A percentile compares a stretch with the other conserved stretches of the same genome.
These are phyloP conservation scores for Idaea dimidiata DNA, from an alignment of 2,888 invertebrate genomes.

Conservation along the genomic window DNA sequence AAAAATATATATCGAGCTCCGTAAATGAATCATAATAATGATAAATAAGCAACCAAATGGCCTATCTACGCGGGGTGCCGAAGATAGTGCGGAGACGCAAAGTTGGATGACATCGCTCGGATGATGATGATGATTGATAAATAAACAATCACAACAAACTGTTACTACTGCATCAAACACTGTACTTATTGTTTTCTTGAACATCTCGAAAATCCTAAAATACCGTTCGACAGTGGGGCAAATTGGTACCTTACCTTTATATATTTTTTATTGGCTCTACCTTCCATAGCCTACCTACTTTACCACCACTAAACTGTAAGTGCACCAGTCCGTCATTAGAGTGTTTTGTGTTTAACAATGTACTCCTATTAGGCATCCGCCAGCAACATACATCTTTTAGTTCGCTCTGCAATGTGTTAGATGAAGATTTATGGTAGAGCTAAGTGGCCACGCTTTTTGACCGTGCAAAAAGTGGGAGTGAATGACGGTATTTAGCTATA, in stretches of 20 bases:
- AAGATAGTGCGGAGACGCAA: too few species aligned
- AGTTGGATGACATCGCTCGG: too few species aligned
- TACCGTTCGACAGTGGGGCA: too few species aligned
- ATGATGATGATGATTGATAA: too few species aligned
- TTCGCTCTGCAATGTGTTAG: slow-evolving; percentile 21
- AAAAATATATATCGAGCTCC: too few species aligned
- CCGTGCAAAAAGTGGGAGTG: slow-evolving; percentile 3
- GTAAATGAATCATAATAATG: too few species aligned
- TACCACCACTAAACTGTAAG: slow-evolving; percentile 6
- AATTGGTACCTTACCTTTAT: not conserved
- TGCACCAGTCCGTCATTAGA: slow-evolving; percentile 11
- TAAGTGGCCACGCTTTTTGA: slow-evolving; percentile 23
- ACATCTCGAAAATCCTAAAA: too few species aligned
- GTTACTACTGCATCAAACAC: too few species aligned
- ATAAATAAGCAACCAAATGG: too few species aligned
- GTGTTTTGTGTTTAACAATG: slow-evolving; percentile 8
- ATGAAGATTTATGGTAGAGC: slow-evolving; percentile 29
- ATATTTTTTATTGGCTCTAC: not conserved
- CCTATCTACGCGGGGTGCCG: too few species aligned
- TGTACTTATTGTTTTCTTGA: too few species aligned
- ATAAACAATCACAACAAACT: too few species aligned
- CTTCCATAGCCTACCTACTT: not conserved
- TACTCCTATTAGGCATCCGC: slow-evolving; percentile 6
- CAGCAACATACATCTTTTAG: slow-evolving; percentile 20
- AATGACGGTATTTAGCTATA: not conserved